Percentiles rank a stretch among this genome's conserved stretches.
Evolutionary conservation across 2,888 invertebrate genomes (phyloP).

Genomic region (Chesias legatella): DNA sequence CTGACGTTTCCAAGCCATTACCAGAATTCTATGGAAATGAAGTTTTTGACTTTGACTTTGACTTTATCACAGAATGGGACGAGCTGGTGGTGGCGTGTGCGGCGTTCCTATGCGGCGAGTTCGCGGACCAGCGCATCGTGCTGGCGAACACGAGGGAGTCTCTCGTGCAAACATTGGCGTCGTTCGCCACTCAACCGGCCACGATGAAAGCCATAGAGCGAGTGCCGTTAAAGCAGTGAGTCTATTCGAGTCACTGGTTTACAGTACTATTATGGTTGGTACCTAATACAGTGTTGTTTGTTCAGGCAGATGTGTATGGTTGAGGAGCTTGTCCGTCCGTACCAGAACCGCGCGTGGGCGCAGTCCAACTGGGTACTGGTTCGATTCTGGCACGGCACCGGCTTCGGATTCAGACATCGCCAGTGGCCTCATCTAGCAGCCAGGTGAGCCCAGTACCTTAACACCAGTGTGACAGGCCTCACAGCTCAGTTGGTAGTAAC

Average conservation of each 20-base stretch:
- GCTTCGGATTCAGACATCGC: conserved; percentile 86
- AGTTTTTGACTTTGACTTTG: too few species aligned
- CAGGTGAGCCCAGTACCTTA: conserved; percentile 54
- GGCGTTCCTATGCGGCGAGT: conserved; percentile 87
- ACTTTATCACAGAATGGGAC: conserved; percentile 74
- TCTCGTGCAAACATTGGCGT: conserved; percentile 87
- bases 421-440: conserved; percentile 78
- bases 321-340: conserved; percentile 85
- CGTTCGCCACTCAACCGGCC: conserved; percentile 86
- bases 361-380: conserved; percentile 92
- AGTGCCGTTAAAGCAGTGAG: conserved; percentile 82
- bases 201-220: conserved; percentile 87
- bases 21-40: too few species aligned
- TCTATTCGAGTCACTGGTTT: conserved; percentile 15
- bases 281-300: too few species aligned
- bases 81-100: conserved; percentile 83
- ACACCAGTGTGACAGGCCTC: too few species aligned
- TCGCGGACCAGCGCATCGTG: conserved; percentile 87
- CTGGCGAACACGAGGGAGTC: conserved; percentile 88
- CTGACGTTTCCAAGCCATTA: too few species aligned
- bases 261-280: too few species aligned
- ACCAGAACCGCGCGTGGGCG: conserved; percentile 90
- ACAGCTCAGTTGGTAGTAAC: too few species aligned
- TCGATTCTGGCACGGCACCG: conserved; percentile 91
- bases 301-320: conserved; percentile 83